Base-by-base conservation (phyloP, 2,888 invertebrate species). In the Standfussiana lucernea region DNA sequence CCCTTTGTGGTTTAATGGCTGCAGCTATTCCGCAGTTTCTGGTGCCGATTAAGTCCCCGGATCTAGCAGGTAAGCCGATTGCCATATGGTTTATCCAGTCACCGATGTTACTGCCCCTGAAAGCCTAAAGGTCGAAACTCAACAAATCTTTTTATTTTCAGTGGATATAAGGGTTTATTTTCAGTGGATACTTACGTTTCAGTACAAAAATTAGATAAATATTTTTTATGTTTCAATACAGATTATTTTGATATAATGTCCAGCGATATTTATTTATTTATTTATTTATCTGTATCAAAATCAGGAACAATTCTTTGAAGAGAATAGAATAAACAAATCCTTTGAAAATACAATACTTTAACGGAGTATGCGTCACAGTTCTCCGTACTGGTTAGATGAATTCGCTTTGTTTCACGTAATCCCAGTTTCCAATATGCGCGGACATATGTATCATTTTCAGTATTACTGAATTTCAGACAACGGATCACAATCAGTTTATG, bases 21-120 rank as follows among this genome's bases (percentile, higher is more conserved):
- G 72, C 69, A 75, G 66, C 28, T 28, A 68, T 47, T 80, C 59
- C 45, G 56, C 56, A 42, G 35, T 59, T 62, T 64, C 4, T 35
- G 47, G 37, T 37, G 40, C 61, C 66, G 59, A 72, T 42, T 65
- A 24, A 15, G 32, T 45, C 13, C 62, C 45, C 28, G n/a, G 15
- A 47, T 74, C 42, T 53, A n/a, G 21, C 66, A 50, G 69, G 62
- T 77, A 77, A 72, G 61, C 69, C 56, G 74, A 68, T 68, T 69
- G n/a, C 37, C 37, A 37, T 18, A 45, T 40, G 42, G 28, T 50
- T 50, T 37, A n/a, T 5, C 45, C 32, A 40, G 24, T 10, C 24
- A 15, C 40, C 21, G 28, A 35, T 59, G 59, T 32, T 59, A 59
- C 35, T n/a, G 37, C n/a, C 24, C 13, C 62, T n/a, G 62, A 37